Evolutionary conservation across 2,888 invertebrate species (phyloP), one percentile per base, ranked within the genome.

Genomic region (Cerceris rybyensis): DNA sequence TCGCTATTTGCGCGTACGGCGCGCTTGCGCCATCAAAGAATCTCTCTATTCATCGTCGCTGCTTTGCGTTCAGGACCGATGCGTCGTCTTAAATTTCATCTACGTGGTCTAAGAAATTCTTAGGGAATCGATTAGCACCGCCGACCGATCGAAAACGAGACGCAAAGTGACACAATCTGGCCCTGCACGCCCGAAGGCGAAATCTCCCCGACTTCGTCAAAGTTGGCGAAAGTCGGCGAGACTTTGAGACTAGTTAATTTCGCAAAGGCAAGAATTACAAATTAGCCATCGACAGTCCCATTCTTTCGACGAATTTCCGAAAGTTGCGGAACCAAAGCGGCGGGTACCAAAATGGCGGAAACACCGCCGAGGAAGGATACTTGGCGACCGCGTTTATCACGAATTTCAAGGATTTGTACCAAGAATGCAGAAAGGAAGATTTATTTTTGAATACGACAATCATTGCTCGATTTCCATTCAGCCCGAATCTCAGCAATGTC

Each of bases 1-100:
- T 79, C 55, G 83, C 81, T 84, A 83, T 81, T 85, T 85, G 78
- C 83, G 83, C 85, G 74, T 85, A 72, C 71, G 72, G 52, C 68
- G 83, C 85, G 86, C 83, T 70, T 85, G 84, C 84, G 84, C 85
- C 55, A 49, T 85, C 72, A 65, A 73, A 73, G 69, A 68, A 70
- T 72, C 78, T 66, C 72, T 67, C 67, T 41, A 67, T 64, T 64
- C 75, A 59, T 70, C 69, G 52, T 78, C 78, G 70, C 69, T 13
- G 39, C 49, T 80, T 80, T 80, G 66, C 66, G 76, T 69, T 67
- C 57, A 49, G 58, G 67, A 39, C 64, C 43, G 69, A 65, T 65
- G 50, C 57, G 68, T 66, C 49, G 43, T 65, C 64, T 49, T 68
- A 16, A 14, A 28, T 42, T 57, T 78, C 46, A 17, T 64, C 11